Base-by-base conservation (phyloP, 2,888 invertebrate genomes). In the Euzophera pinguis region DNA sequence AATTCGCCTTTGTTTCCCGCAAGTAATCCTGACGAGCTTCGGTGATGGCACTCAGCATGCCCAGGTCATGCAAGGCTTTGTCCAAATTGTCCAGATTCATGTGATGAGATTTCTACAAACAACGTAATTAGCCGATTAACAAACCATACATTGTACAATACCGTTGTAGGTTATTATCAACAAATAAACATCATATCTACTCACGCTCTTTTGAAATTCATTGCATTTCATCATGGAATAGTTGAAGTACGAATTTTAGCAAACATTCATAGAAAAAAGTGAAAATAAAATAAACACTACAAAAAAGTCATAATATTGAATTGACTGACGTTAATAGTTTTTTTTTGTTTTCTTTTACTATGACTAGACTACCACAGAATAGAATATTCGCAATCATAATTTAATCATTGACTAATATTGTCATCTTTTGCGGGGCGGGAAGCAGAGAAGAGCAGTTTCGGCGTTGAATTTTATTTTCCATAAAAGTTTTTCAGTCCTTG, bases 1-100 rank as follows among this genome's bases (percentile, higher is more conserved):
- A 81, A 64, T 83, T 85, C 8, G 84, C 76, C 60, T 81, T 84
- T 10, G 91, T 82, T 67, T 92, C 92, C 52, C 81, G 84, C 59
- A 92, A 76, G 71, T 91, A 92, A 48, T 92, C 92, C 56, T 89
- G 84, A 29, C 92, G 87, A 27, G 92, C 91, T 67, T 92, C 91
- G 16, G 91, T 91, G 64, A 91, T 89, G 54, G 91, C 87, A 64
- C 92, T 92, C 59, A 93, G 71, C 92, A 93, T 92, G 51, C 92
- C 93, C 63, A 93, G 74, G 64, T 92, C 92, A 70, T 92, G 91
- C 60, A 93, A 78, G 41, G 92, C 92, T 68, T 84, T 87, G 78
- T 92, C 92, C 74, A 92, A 82, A 73, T 91, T 91, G 60, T 90
- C 88, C 65, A 92, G 70, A 73, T 87, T 87, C 81, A 82, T 87